Conservation (phyloP, 2,113 vertebrate species). For the Corydoras maculifer region DNA sequence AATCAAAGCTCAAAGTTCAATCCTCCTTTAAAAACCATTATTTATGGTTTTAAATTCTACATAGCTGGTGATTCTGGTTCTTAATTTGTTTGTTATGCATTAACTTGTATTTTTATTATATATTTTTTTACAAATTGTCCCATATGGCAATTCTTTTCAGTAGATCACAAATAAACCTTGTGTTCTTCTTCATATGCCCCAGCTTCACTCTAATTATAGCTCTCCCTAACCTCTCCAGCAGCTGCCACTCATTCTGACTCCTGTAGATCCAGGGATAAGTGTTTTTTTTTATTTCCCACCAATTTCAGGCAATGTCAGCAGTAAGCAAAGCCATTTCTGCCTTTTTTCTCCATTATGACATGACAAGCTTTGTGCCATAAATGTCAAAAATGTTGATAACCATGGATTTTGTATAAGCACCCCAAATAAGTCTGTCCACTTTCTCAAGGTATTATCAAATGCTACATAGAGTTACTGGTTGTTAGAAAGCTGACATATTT, state of each 20-base stretch:
- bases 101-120: too few species aligned
- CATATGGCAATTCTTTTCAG: too few species aligned
- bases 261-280: conserved; percentile 19
- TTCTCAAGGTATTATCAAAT: conserved; percentile 29
- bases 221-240: too few species aligned
- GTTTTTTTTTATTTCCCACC: conserved; percentile 6
- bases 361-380: conserved; percentile 32
- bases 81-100: too few species aligned
- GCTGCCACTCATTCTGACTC: conserved; percentile 31
- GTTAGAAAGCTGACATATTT: conserved; percentile 52
- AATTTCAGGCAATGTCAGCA: conserved; percentile 10
- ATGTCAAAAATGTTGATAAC: conserved; percentile 55
- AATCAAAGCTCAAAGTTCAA: too few species aligned
- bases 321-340: conserved; percentile 11
- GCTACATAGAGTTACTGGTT: conserved; percentile 45
- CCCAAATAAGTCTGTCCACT: conserved; percentile 20
- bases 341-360: conserved; percentile 44
- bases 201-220: too few species aligned
- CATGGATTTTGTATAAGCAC: conserved; percentile 47
- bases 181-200: too few species aligned
- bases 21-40: too few species aligned
- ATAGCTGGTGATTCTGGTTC: too few species aligned
- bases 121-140: too few species aligned
- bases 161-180: too few species aligned
- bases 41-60: too few species aligned